Percentiles rank a stretch among this genome's conserved stretches.
Evolutionary conservation across 1,140 invertebrate species (phyloP).

Genomic region (Eriosoma lanigerum): DNA sequence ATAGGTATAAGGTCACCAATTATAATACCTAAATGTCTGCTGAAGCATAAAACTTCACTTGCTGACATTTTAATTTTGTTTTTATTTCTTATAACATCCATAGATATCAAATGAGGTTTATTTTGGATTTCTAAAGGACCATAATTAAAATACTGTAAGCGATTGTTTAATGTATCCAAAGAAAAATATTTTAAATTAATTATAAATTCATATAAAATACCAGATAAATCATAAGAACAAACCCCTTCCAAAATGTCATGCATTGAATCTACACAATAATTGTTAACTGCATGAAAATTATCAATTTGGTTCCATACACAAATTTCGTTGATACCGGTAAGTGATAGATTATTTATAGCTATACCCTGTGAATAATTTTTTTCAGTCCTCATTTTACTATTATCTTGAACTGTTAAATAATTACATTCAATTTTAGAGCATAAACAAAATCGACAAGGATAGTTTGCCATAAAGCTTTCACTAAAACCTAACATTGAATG

Average conservation of each 20-base stretch:
- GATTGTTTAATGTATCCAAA: neutral
- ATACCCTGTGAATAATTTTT: constrained; percentile 5
- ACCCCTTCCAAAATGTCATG: too few species aligned
- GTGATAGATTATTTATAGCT: neutral
- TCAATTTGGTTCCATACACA: too few species aligned
- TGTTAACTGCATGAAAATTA: too few species aligned
- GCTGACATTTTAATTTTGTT: neutral
- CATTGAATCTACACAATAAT: too few species aligned
- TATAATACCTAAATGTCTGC: neutral
- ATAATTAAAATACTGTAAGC: neutral
- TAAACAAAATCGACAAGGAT: neutral
- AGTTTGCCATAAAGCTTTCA: neutral
- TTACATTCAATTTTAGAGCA: neutral
- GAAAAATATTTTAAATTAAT: constrained; percentile 3
- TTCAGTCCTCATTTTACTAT: neutral
- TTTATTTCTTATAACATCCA: neutral
- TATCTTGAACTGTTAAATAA: neutral
- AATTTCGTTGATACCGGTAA: too few species aligned
- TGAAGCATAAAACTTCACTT: neutral
- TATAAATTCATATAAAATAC: neutral
- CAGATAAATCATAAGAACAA: too few species aligned
- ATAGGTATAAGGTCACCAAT: neutral
- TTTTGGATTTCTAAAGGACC: neutral
- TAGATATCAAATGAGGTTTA: neutral
- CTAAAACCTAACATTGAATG: neutral